Evolutionary conservation across 53 echinoderm and acorn worm species (phyloP), one percentile per base, ranked within the genome.

Genomic region (Holothuria leucospilota): DNA sequence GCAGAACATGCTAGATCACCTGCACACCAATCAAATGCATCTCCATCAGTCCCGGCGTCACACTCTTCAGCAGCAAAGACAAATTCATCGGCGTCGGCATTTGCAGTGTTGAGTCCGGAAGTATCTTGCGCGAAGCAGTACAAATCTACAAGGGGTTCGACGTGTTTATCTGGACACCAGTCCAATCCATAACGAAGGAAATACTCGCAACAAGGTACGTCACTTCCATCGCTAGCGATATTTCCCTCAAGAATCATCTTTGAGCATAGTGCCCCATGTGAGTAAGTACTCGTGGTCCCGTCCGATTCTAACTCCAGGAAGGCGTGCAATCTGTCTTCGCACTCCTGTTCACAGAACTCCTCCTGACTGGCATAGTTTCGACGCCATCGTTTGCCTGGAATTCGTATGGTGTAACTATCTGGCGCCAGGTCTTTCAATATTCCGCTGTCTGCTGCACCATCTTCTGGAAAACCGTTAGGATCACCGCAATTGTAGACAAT

Each of bases 371-470:
- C 27, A 29, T 29, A 46, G 9, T 78, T 51, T 58, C 78, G 78
- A 20, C 78, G 62, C 39, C 62, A 62, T 62, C 82, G 38, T 39
- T 82, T 82, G 61, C 62, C 62, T 82, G 82, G 62, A 24, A 82
- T 82, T 63, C 82, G 18, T 20, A 82, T 40, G 59, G 24, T 14
- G 29, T 62, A 62, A 12, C 59, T 28, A 20, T 82, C 34, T 12
- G 82, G 82, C 6, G 62, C 82, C 21, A 82, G 62, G 46, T 82
- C 82, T 38, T 39, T 82, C 34, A 62, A 34, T n/a, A 13, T 51
- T 23, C 77, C 77, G 13, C 24, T 52, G 15, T 56, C 52, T 9
- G 56, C 52, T 16, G 56, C 56, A 18, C 56, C 56, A 30, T 67
- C 28, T 0, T 27, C 30, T 13, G 67, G 67, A 21, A 67, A 67